Percentiles rank a stretch among this genome's conserved stretches.
Evolutionary conservation across 2,888 invertebrate species (phyloP).

Genomic region (Zaprionus obscuricornis): DNA sequence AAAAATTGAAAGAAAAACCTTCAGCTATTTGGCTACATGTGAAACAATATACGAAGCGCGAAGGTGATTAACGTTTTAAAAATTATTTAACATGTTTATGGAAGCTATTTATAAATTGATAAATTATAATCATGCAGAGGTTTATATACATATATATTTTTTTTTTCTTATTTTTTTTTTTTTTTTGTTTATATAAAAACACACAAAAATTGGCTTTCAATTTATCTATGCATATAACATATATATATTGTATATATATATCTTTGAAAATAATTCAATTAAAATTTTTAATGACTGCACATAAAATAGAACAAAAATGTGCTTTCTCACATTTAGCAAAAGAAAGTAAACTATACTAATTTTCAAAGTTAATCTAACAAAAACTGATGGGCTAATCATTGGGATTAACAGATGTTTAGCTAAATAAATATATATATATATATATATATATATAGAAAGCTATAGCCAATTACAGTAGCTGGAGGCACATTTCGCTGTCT

Average conservation of each 20-base stretch:
- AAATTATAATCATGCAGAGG: slow-evolving; percentile 20
- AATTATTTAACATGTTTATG: slow-evolving; percentile 28
- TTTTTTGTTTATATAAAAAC: slow-evolving; percentile 43
- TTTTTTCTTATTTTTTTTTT: no score
- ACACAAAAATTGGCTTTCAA: no score
- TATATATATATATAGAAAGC: not conserved
- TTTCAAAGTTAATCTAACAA: no score
- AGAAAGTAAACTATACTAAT: no score
- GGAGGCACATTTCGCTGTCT: slow-evolving; percentile 10
- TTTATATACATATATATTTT: not conserved
- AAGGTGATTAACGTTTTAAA: slow-evolving; percentile 43
- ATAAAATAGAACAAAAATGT: slow-evolving; percentile 26
- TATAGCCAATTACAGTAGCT: slow-evolving; percentile 13
- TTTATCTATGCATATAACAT: no score
- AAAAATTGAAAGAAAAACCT: slow-evolving; percentile 8
- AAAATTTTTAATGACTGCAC: slow-evolving; percentile 22
- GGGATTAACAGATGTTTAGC: not conserved
- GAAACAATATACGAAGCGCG: slow-evolving; percentile 39
- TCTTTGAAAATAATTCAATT: slow-evolving; percentile 22
- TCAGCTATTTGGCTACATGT: slow-evolving; percentile 9
- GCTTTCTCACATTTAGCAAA: no score
- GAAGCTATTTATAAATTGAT: slow-evolving; percentile 42
- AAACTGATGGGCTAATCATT: no score
- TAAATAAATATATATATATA: slow-evolving; percentile 3
- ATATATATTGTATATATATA: slow-evolving; percentile 11